phyloP scores from a whole-genome alignment of 2,797 vertebrate species.

The Chiroxiphia lanceolata region DNA sequence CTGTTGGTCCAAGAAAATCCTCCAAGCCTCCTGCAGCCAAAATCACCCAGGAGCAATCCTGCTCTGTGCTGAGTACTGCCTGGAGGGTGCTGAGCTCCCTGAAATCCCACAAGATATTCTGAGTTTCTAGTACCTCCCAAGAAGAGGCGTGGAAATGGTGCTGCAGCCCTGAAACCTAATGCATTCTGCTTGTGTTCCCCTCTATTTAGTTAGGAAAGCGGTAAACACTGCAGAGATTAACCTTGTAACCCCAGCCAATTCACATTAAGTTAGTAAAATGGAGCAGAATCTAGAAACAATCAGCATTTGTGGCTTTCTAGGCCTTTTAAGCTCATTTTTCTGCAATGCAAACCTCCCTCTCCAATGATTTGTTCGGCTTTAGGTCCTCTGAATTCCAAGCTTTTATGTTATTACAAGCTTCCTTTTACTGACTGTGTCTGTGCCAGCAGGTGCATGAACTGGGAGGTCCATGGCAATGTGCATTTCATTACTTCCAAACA shows the following conservation, averaged over 20 bases:
- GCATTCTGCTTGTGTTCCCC: not conserved
- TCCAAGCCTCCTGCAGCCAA: not conserved
- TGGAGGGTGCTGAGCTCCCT: not conserved
- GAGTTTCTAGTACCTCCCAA: constrained; percentile 20
- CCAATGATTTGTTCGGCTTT: not conserved
- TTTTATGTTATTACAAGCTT: constrained; percentile 54
- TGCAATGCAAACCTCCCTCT: not conserved
- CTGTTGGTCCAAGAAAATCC: not conserved
- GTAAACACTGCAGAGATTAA: constrained; percentile 61
- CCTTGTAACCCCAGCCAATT: constrained; percentile 55
- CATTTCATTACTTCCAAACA: constrained; percentile 43
- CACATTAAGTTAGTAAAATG: constrained; percentile 34
- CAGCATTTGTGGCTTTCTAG: constrained; percentile 41
- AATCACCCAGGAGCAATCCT: not conserved
- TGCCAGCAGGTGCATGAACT: constrained; percentile 48
- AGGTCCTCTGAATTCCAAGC: constrained; percentile 38
- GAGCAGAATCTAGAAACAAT: constrained; percentile 41
- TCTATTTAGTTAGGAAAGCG: constrained; percentile 26
- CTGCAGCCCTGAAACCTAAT: not conserved
- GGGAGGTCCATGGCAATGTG: not conserved
- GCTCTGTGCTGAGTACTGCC: not conserved
- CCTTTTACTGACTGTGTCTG: constrained; percentile 11
- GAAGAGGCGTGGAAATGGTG: not conserved
- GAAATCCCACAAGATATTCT: not conserved
- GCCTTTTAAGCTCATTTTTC: constrained; percentile 26